Conservation (phyloP, 2,888 invertebrate genomes). For the Scaptomyza tumidula region DNA sequence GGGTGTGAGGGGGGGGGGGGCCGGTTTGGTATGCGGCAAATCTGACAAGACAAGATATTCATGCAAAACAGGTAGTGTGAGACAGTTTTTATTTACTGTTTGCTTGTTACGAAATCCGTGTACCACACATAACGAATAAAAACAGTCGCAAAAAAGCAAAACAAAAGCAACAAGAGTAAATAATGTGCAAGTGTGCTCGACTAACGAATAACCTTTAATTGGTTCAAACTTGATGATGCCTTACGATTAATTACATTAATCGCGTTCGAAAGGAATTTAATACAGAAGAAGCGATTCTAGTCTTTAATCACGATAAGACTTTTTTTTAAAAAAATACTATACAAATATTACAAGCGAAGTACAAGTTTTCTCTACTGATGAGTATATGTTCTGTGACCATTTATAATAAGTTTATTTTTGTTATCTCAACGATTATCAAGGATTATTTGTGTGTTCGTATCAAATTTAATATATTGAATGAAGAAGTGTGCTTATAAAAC, state of each 20-base stretch:
- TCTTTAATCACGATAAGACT: too few species aligned
- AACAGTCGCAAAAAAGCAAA: constrained; percentile 35
- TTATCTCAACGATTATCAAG: too few species aligned
- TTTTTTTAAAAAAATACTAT: too few species aligned
- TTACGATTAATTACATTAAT: neutral
- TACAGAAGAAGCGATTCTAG: too few species aligned
- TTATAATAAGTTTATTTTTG: too few species aligned
- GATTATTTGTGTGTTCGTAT: too few species aligned
- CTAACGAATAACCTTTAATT: neutral
- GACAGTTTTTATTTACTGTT: constrained; percentile 52
- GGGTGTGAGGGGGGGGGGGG: too few species aligned
- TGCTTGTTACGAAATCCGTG: constrained; percentile 64
- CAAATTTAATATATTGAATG: too few species aligned
- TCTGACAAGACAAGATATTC: constrained; percentile 21
- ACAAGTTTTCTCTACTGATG: neutral
- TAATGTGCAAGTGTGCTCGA: neutral
- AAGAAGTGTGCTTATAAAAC: too few species aligned
- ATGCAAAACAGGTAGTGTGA: constrained; percentile 52
- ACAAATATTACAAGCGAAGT: too few species aligned
- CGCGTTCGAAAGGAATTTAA: neutral
- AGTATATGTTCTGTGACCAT: neutral
- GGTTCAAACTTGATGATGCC: neutral
- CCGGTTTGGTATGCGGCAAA: constrained; percentile 1
- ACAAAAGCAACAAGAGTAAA: constrained; percentile 13
- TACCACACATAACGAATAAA: constrained; percentile 34